Conservation (phyloP, 2,797 vertebrate genomes). For the Manis crassicaudata region DNA sequence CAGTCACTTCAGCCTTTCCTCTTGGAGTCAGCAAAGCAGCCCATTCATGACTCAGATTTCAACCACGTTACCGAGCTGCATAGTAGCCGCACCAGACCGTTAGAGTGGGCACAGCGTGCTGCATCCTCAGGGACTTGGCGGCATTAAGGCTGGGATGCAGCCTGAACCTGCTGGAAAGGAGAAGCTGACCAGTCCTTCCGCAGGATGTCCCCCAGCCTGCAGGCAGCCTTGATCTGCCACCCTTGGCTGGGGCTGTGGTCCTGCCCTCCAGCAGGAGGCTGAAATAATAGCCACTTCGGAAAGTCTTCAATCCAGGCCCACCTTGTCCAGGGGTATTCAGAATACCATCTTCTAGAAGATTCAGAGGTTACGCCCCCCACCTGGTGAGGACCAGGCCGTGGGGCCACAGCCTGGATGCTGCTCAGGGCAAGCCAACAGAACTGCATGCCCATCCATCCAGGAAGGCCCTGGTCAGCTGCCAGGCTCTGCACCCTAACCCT, state of each 20-base stretch:
- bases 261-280: too few relatives aligned
- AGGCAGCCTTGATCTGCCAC: too few relatives aligned
- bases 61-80: background rate
- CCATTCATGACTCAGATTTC: background rate
- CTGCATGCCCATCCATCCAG: accelerated
- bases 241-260: too few relatives aligned
- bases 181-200: too few relatives aligned
- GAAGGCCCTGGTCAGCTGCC: background rate
- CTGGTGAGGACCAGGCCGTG: too few relatives aligned
- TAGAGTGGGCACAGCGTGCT: accelerated
- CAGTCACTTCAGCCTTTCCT: background rate
- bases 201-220: too few relatives aligned
- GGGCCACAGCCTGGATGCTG: too few relatives aligned
- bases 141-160: background rate
- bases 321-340: too few relatives aligned
- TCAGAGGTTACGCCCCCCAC: too few relatives aligned
- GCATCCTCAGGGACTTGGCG: background rate
- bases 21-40: background rate
- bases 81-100: background rate
- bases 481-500: background rate
- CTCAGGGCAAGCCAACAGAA: background rate
- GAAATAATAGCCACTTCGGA: too few relatives aligned
- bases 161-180: background rate
- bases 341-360: too few relatives aligned
- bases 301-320: too few relatives aligned